phyloP scores from a whole-genome alignment of 2,113 vertebrate species.

The Chloroceryle aenea region DNA sequence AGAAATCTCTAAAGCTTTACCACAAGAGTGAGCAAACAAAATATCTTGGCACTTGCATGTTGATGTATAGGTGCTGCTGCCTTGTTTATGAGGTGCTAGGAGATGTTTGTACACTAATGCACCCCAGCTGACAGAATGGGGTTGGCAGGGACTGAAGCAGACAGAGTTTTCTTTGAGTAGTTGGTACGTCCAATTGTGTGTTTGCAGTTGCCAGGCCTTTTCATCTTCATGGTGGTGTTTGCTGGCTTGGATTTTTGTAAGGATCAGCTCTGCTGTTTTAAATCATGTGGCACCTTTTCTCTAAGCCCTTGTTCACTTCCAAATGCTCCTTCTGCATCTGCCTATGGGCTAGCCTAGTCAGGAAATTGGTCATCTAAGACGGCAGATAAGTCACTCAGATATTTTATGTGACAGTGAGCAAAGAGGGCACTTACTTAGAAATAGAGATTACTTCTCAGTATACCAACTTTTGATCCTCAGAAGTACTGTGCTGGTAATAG shows the following conservation, averaged over 20 bases:
- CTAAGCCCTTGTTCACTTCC: neutral
- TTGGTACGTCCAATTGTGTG: rapidly evolving
- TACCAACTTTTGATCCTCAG: neutral
- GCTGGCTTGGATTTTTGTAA: neutral
- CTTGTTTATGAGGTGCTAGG: neutral
- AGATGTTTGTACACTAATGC: neutral
- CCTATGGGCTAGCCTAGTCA: neutral
- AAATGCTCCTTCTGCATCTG: neutral
- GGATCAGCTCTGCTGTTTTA: neutral
- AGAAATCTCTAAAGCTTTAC: neutral
- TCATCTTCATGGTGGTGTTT: rapidly evolving
- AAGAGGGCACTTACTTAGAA: neutral
- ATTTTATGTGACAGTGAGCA: neutral
- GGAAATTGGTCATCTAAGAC: neutral
- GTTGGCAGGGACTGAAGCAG: neutral
- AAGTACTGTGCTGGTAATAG: neutral
- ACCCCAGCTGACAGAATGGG: rapidly evolving
- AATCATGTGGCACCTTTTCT: neutral
- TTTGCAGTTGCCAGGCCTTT: neutral
- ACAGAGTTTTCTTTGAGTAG: neutral
- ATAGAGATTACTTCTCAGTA: neutral
- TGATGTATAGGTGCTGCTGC: neutral
- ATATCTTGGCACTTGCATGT: neutral
- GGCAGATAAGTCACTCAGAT: neutral
- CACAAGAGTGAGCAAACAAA: neutral